Percentiles rank a stretch among this genome's conserved stretches.
phyloP scores from a whole-genome alignment of 1,140 invertebrate species.

The Notospermus geniculatus region DNA sequence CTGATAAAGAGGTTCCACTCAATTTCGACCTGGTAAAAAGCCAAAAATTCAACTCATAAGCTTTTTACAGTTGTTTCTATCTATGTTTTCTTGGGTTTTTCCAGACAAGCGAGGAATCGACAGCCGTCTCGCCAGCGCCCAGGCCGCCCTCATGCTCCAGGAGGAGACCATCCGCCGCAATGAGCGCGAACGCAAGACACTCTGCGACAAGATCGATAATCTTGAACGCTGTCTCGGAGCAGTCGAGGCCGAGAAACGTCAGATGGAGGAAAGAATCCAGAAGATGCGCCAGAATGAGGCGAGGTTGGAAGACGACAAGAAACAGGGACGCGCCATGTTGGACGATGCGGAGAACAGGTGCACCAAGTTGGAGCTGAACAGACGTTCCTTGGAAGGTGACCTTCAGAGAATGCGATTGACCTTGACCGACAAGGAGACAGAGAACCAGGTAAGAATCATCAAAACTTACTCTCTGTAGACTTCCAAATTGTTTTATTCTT shows the following conservation, averaged over 20 bases:
- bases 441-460: constrained; percentile 45
- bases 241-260: constrained; percentile 72
- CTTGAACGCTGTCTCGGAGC: constrained; percentile 71
- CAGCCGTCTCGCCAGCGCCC: constrained; percentile 53
- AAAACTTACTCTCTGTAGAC: too few species aligned
- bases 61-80: too few species aligned
- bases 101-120: constrained; percentile 56
- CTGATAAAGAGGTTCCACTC: too few species aligned
- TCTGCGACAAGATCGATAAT: constrained; percentile 75
- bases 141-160: constrained; percentile 55
- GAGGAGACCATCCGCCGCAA: constrained; percentile 75
- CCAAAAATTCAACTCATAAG: too few species aligned
- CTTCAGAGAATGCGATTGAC: constrained; percentile 64
- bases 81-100: too few species aligned
- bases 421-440: constrained; percentile 74
- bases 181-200: constrained; percentile 70
- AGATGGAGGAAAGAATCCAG: constrained; percentile 50
- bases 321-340: constrained; percentile 70
- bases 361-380: constrained; percentile 80
- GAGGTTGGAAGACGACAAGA: constrained; percentile 77
- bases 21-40: too few species aligned
- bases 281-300: constrained; percentile 60
- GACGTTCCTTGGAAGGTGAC: constrained; percentile 80
- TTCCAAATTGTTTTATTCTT: too few species aligned
- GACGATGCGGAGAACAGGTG: constrained; percentile 71